phyloP scores from a whole-genome alignment of 2,797 vertebrate genomes.

The Micromesistius poutassou region DNA sequence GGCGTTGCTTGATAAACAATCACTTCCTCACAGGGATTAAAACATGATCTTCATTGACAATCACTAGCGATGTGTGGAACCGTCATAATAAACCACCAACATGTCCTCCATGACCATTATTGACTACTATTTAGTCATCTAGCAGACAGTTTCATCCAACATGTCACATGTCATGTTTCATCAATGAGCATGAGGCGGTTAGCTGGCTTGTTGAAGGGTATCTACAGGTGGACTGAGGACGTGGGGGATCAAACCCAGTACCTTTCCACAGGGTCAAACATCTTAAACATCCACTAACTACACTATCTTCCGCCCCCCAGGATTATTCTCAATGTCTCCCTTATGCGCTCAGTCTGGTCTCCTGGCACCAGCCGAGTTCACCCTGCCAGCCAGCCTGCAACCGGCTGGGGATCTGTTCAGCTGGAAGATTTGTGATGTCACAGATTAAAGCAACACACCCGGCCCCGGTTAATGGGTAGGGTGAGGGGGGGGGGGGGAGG shows the following conservation, averaged over 20 bases:
- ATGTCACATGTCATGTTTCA: no score
- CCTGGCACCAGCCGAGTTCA: not conserved
- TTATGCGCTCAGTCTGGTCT: not conserved
- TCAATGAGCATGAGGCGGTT: no score
- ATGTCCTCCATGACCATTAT: not conserved
- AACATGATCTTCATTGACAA: not conserved
- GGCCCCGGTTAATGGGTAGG: not conserved
- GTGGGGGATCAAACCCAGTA: no score
- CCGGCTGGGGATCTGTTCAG: not conserved
- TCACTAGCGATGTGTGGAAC: not conserved
- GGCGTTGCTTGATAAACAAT: not conserved
- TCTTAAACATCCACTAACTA: not conserved
- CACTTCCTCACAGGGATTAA: constrained; percentile 3
- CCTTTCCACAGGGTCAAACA: not conserved
- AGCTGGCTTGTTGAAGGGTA: no score
- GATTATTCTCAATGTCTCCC: not conserved
- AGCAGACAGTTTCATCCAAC: not conserved
- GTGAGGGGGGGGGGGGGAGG: no score
- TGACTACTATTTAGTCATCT: not conserved
- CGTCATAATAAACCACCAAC: not conserved
- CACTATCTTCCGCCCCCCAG: not conserved
- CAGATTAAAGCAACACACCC: not conserved
- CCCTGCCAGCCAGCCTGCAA: not conserved
- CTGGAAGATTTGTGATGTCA: constrained; percentile 3
- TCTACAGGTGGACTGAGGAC: no score